These are phyloP conservation scores for Zootermopsis nevadensis DNA, from an alignment of 2,888 invertebrate species.

Conservation along the genomic window DNA sequence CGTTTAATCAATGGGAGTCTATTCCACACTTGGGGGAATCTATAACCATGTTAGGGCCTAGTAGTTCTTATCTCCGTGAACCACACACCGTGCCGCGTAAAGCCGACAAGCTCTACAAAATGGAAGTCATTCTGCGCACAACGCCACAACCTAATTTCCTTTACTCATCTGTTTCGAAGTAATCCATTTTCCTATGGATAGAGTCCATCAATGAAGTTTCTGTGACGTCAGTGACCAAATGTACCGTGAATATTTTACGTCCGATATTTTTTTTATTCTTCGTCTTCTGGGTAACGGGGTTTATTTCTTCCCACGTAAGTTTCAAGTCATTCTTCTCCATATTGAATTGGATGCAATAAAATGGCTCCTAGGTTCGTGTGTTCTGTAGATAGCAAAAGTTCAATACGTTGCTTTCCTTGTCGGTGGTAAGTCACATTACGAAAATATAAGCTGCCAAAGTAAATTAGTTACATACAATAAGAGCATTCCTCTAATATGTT, in stretches of 20 bases:
- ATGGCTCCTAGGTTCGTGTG: neutral
- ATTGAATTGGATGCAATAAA: neutral
- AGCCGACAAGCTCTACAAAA: neutral
- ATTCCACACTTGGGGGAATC: constrained; percentile 35
- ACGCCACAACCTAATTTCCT: constrained; percentile 4
- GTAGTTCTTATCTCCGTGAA: constrained; percentile 38
- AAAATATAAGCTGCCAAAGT: too few species aligned
- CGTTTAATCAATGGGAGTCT: constrained; percentile 16
- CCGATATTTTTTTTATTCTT: neutral
- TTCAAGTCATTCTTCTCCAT: neutral
- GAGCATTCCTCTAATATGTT: too few species aligned
- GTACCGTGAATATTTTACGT: constrained; percentile 43
- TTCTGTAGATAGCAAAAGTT: neutral
- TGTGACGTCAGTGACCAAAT: constrained; percentile 46
- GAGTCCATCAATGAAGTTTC: constrained; percentile 27
- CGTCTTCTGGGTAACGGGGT: neutral
- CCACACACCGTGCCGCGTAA: constrained; percentile 10
- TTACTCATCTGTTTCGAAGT: constrained; percentile 1
- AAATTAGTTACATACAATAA: too few species aligned
- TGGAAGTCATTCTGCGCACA: constrained; percentile 12
- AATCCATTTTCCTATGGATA: constrained; percentile 30
- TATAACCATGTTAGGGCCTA: constrained; percentile 39
- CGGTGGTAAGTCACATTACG: too few species aligned
- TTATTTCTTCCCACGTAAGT: neutral
- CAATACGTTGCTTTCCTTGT: neutral